Percentiles rank a stretch among this genome's conserved stretches.
Evolutionary conservation across 2,888 invertebrate genomes (phyloP).

Genomic region (Yponomeuta cagnagella): DNA sequence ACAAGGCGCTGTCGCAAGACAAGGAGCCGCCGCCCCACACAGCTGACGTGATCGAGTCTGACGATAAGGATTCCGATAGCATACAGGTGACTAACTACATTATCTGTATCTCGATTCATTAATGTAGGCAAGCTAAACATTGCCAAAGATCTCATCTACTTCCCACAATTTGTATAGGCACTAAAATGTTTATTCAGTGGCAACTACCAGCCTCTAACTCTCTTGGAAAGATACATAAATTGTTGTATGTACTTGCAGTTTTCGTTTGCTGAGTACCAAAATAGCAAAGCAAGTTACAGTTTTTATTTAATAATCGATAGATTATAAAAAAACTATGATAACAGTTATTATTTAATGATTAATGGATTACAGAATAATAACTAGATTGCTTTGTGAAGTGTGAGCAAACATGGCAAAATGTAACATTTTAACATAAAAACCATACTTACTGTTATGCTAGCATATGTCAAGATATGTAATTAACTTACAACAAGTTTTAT

Average conservation of each 20-base stretch:
- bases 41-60: conserved; percentile 58
- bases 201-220: no score
- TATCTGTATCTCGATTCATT: not conserved
- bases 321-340: conserved; percentile 31
- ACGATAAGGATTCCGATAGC: conserved; percentile 66
- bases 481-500: no score
- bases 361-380: not conserved
- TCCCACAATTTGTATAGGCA: no score
- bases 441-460: no score
- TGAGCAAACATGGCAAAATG: conserved; percentile 25
- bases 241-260: no score
- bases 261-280: no score
- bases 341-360: not conserved
- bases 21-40: conserved; percentile 67
- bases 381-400: conserved; percentile 44
- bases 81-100: conserved; percentile 50
- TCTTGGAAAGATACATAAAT: no score
- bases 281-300: not conserved
- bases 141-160: no score
- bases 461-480: no score
- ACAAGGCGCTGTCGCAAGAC: conserved; percentile 76
- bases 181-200: no score
- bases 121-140: conserved; percentile 14
- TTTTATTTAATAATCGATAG: conserved; percentile 10
- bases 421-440: conserved; percentile 14